phyloP scores from a whole-genome alignment of 2,113 vertebrate species.

The Mionectes macconnelli region DNA sequence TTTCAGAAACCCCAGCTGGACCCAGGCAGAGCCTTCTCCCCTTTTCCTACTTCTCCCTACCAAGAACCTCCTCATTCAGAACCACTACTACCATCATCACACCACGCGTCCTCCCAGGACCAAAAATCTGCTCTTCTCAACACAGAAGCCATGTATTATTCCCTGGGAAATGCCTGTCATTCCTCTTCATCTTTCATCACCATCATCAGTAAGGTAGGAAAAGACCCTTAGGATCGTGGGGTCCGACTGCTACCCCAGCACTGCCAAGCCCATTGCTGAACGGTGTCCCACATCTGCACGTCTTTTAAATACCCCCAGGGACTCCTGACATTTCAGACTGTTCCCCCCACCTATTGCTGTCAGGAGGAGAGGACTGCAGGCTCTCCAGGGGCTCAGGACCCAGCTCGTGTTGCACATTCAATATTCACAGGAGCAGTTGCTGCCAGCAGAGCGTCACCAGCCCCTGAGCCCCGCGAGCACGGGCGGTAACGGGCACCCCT shows the following conservation, averaged over 20 bases:
- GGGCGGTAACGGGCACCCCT: background rate
- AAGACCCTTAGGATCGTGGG: background rate
- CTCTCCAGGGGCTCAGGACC: background rate
- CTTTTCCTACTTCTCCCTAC: background rate
- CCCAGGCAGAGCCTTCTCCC: background rate
- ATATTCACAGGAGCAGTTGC: background rate
- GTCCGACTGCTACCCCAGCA: background rate
- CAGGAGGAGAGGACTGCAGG: background rate
- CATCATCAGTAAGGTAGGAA: background rate
- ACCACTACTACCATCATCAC: background rate
- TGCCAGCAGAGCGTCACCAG: background rate
- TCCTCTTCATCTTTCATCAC: background rate
- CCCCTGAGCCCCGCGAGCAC: background rate
- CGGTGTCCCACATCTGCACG: background rate
- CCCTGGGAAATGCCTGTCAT: background rate
- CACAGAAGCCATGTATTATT: background rate
- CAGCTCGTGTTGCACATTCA: background rate
- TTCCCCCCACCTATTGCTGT: accelerated
- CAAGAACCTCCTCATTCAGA: background rate
- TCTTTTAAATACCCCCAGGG: background rate
- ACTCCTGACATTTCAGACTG: background rate
- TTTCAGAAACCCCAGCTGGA: background rate
- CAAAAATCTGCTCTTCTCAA: background rate
- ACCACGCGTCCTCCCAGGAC: background rate
- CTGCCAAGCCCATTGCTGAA: background rate